A percentile compares a stretch with the other conserved stretches of the same genome.
Conservation (phyloP, 2,797 vertebrate species). For the Ataeniobius toweri region DNA sequence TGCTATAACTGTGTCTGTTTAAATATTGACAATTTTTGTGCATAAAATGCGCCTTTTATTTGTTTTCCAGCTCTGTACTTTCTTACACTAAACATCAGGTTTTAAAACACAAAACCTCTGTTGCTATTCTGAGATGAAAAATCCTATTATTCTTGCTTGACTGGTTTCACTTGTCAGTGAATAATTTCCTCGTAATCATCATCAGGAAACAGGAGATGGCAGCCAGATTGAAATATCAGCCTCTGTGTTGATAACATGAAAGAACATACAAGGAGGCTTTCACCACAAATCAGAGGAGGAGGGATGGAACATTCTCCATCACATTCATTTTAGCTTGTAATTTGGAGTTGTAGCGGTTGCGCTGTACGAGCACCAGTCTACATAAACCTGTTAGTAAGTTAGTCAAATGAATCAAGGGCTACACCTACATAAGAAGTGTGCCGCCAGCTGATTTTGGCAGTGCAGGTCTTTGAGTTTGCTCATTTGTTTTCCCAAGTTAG, state of each 20-base stretch:
- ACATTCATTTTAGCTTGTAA: constrained; percentile 35
- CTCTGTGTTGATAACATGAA: constrained; percentile 58
- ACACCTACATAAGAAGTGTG: constrained; percentile 41
- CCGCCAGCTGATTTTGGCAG: constrained; percentile 41
- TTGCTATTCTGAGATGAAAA: constrained; percentile 53
- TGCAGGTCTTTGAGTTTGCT: constrained; percentile 19
- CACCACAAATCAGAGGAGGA: constrained; percentile 28
- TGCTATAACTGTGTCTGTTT: neutral
- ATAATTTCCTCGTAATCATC: constrained; percentile 68
- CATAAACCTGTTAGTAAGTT: constrained; percentile 58
- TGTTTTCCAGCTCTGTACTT: constrained; percentile 24
- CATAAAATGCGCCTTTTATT: neutral
- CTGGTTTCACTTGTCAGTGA: constrained; percentile 72
- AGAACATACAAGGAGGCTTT: constrained; percentile 30
- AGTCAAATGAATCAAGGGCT: constrained; percentile 35
- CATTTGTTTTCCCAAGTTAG: constrained; percentile 38
- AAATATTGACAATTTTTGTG: neutral
- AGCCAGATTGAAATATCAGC: constrained; percentile 70
- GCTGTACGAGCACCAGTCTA: constrained; percentile 28
- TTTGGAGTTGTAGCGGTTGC: constrained; percentile 35
- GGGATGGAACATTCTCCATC: constrained; percentile 10
- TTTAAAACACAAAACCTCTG: constrained; percentile 30
- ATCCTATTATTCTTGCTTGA: constrained; percentile 70
- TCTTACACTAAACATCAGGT: constrained; percentile 29
- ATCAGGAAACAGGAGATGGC: constrained; percentile 58